phyloP scores from a whole-genome alignment of 2,797 vertebrate species.

The Anabas testudineus region DNA sequence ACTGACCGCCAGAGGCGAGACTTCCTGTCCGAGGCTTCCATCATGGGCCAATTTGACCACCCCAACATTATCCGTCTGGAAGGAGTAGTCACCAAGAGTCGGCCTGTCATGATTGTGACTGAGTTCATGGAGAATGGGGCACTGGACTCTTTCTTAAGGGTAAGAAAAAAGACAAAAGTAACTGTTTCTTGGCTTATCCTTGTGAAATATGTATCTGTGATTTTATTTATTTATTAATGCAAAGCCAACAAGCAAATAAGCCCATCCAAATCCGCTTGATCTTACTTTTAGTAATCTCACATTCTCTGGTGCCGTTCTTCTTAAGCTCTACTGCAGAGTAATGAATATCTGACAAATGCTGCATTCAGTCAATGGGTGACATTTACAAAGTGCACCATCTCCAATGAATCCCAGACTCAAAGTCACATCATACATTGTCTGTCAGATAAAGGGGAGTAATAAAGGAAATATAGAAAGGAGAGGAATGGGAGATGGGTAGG shows the following conservation, averaged over 20 bases:
- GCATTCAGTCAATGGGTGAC: conserved; percentile 61
- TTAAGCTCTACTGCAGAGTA: conserved; percentile 35
- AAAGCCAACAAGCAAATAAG: conserved; percentile 23
- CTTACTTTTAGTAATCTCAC: conserved; percentile 49
- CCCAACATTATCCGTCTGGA: conserved; percentile 98
- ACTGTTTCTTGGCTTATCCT: neutral
- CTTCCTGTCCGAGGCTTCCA: conserved; percentile 96
- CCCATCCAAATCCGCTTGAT: conserved; percentile 35
- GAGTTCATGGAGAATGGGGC: conserved; percentile 99
- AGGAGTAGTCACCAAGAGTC: conserved; percentile 98
- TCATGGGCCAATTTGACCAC: conserved; percentile 99
- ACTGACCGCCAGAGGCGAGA: conserved; percentile 96
- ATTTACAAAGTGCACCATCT: conserved; percentile 74
- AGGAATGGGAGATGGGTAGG: neutral
- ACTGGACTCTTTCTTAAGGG: conserved; percentile 95
- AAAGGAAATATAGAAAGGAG: conserved; percentile 2
- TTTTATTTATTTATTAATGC: conserved; percentile 31
- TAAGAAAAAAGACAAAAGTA: conserved; percentile 72
- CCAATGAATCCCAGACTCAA: conserved; percentile 63
- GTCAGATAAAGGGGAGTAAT: conserved; percentile 27
- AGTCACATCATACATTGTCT: conserved; percentile 65
- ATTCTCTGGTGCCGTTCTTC: conserved; percentile 41
- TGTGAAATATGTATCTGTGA: conserved; percentile 20
- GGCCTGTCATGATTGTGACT: conserved; percentile 98
- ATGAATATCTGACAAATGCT: conserved; percentile 56